Evolutionary conservation across 2,888 invertebrate species (phyloP).

Genomic region (Andrena fulva): DNA sequence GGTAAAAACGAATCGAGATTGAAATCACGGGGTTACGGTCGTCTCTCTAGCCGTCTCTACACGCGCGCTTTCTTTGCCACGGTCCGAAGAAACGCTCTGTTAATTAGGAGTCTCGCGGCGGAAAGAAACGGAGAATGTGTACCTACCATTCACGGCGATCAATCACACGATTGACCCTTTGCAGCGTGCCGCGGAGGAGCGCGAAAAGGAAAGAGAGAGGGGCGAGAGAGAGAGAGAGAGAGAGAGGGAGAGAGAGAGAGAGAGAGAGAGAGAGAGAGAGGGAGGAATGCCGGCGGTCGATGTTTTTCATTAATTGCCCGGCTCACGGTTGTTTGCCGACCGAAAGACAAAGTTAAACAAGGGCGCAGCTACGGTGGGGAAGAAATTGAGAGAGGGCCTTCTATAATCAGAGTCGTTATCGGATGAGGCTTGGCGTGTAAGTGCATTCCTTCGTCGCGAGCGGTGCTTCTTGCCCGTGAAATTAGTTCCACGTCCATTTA

Average conservation of each 20-base stretch:
- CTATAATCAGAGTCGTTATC: conserved; percentile 75
- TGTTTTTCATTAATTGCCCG: conserved; percentile 74
- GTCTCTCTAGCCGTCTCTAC: background rate
- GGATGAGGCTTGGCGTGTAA: conserved; percentile 59
- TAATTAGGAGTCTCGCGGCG: conserved; percentile 36
- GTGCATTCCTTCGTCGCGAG: conserved; percentile 23
- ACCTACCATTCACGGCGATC: conserved; percentile 49
- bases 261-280: background rate
- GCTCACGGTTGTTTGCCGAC: conserved; percentile 64
- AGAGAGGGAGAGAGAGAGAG: background rate
- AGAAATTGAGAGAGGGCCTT: conserved; percentile 65
- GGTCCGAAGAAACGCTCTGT: conserved; percentile 35
- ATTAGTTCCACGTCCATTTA: conserved; percentile 73
- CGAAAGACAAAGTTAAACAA: conserved; percentile 73
- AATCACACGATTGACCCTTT: conserved; percentile 60
- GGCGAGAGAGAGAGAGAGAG: background rate
- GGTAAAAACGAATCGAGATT: background rate
- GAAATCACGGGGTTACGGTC: conserved; percentile 6
- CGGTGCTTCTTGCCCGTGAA: conserved; percentile 45
- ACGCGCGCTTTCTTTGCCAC: background rate
- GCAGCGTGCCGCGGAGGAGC: conserved; percentile 12
- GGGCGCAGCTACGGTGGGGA: conserved; percentile 49
- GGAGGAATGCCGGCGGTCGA: conserved; percentile 38
- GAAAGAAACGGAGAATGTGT: conserved; percentile 8
- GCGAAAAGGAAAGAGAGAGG: background rate